Evolutionary conservation across 1,140 invertebrate species (phyloP).

Genomic region (Asbolus verrucosus): DNA sequence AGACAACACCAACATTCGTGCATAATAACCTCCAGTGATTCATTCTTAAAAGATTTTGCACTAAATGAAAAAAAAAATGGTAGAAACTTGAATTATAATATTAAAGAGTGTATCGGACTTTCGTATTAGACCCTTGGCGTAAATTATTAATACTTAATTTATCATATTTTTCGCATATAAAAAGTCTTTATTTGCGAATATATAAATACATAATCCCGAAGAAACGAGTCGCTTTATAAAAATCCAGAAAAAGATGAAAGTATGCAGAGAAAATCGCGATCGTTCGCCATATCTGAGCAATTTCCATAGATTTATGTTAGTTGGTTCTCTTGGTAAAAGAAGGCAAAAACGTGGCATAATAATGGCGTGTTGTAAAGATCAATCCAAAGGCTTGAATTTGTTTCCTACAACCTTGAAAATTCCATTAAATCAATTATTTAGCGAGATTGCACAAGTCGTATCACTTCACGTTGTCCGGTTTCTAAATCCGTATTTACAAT

Average conservation of each 20-base stretch:
- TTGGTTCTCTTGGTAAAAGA: neutral
- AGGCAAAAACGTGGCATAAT: neutral
- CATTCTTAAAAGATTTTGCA: no score
- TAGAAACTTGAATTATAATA: no score
- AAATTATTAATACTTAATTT: neutral
- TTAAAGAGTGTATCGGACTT: neutral
- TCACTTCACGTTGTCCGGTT: conserved; percentile 23
- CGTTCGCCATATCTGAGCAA: no score
- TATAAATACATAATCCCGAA: neutral
- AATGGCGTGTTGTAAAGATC: neutral
- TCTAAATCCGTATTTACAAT: conserved; percentile 37
- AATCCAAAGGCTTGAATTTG: neutral
- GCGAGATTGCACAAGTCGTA: conserved; percentile 24
- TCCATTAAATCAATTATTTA: conserved; percentile 29
- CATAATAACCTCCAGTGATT: no score
- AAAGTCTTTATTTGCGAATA: neutral
- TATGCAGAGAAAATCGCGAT: no score
- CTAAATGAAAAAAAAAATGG: no score
- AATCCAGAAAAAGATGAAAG: neutral
- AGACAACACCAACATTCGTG: conserved; percentile 5
- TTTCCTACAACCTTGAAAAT: conserved; percentile 25
- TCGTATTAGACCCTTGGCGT: neutral
- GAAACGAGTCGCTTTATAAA: neutral
- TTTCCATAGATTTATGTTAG: neutral
- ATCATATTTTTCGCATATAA: no score